phyloP scores from a whole-genome alignment of 2,797 vertebrate genomes.

The Erethizon dorsatum region DNA sequence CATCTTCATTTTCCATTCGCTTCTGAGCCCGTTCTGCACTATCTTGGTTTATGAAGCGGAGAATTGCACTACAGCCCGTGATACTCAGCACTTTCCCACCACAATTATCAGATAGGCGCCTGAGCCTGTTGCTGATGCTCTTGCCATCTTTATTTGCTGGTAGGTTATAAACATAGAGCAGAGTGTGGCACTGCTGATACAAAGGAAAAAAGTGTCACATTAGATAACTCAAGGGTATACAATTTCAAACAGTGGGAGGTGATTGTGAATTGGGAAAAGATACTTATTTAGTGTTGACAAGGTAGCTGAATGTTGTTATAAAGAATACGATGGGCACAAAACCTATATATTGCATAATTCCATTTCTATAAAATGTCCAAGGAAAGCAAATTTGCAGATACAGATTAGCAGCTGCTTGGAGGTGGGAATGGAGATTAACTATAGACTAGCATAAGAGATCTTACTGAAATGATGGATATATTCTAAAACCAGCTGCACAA shows the following conservation, averaged over 20 bases:
- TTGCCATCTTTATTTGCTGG: conserved; percentile 96
- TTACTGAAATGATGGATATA: not conserved
- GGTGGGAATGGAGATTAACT: not conserved
- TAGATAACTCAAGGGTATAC: not conserved
- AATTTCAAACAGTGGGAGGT: conserved; percentile 14
- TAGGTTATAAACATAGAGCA: conserved; percentile 98
- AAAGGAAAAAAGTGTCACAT: conserved; percentile 76
- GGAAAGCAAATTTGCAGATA: not conserved
- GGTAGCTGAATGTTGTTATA: not conserved
- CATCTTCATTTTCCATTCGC: conserved; percentile 99
- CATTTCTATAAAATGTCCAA: not conserved
- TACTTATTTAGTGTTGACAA: not conserved
- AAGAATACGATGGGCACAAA: not conserved
- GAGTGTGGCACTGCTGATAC: conserved; percentile 95
- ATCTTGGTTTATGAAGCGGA: conserved; percentile 96
- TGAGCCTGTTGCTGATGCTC: conserved; percentile 96
- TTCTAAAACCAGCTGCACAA: not conserved
- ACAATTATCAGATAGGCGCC: conserved; percentile 98
- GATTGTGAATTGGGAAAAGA: not conserved
- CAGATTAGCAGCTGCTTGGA: not conserved
- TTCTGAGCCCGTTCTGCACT: conserved; percentile 96
- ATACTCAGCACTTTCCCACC: conserved; percentile 98
- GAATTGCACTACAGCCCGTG: conserved; percentile 94
- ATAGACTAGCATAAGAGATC: not conserved
- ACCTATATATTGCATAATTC: not conserved